Conservation (phyloP, 2,888 invertebrate genomes). For the Epinotia brunnichana region DNA sequence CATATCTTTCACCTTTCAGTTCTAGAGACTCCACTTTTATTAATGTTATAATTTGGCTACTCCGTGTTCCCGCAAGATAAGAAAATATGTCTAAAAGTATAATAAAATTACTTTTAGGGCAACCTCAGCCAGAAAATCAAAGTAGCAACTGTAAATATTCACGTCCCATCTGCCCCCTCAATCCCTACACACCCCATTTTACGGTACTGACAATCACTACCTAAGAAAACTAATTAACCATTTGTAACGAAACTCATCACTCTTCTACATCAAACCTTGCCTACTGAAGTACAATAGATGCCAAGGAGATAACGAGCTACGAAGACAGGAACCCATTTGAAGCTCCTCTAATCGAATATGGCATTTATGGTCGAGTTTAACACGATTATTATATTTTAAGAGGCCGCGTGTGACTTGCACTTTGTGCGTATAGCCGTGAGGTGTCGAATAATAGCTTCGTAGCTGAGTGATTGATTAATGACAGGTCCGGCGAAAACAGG, state of each 20-base stretch:
- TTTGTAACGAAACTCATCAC: conserved; percentile 50
- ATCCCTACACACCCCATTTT: too few species aligned
- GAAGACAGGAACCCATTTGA: conserved; percentile 80
- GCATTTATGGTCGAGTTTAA: conserved; percentile 81
- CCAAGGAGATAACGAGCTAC: conserved; percentile 61
- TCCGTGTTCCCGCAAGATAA: too few species aligned
- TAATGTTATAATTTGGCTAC: too few species aligned
- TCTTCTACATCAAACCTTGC: conserved; percentile 62
- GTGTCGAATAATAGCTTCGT: conserved; percentile 76
- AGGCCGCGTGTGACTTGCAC: conserved; percentile 80
- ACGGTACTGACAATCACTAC: neutral
- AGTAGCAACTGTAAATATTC: too few species aligned
- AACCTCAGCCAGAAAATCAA: too few species aligned
- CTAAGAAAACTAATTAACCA: conserved; percentile 30
- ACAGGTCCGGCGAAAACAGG: conserved; percentile 76
- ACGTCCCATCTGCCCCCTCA: too few species aligned
- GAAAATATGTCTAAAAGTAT: too few species aligned
- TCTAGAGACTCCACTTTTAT: too few species aligned
- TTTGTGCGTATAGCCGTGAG: conserved; percentile 64
- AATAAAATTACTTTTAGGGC: too few species aligned
- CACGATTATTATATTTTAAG: conserved; percentile 83
- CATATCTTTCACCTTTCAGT: too few species aligned
- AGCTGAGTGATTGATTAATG: conserved; percentile 81
- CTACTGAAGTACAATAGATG: conserved; percentile 68
- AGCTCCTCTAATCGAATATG: conserved; percentile 79